These are phyloP conservation scores for Eurois occulta DNA, from an alignment of 2,888 invertebrate genomes.

Conservation along the genomic window DNA sequence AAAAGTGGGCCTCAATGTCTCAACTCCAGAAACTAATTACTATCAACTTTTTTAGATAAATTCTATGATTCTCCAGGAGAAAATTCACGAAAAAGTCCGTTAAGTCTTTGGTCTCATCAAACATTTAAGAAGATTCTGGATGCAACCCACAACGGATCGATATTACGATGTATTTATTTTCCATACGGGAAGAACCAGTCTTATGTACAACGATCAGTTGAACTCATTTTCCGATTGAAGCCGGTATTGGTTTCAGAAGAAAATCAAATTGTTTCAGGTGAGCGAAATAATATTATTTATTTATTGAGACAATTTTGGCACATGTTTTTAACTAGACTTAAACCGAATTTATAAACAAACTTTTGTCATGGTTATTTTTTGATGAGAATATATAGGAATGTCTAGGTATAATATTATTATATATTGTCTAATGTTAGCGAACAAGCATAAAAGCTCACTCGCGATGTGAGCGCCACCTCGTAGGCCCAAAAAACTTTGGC, in stretches of 20 bases:
- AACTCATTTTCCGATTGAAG: conserved; percentile 20
- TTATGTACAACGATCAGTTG: background rate
- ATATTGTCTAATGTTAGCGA: too few species aligned
- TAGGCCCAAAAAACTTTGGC: too few species aligned
- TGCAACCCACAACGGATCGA: background rate
- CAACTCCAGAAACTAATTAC: background rate
- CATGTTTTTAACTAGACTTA: too few species aligned
- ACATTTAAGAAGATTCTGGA: background rate
- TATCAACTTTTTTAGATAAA: background rate
- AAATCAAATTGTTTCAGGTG: background rate
- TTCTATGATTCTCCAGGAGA: accelerated
- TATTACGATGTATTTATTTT: conserved; percentile 20
- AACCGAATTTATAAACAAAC: too few species aligned
- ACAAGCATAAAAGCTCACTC: too few species aligned
- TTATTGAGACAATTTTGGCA: too few species aligned
- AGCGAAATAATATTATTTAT: background rate
- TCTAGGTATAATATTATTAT: too few species aligned
- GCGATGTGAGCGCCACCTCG: too few species aligned
- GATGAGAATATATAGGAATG: too few species aligned
- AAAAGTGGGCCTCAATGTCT: background rate
- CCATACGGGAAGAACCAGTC: accelerated
- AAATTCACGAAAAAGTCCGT: accelerated
- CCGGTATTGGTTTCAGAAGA: background rate
- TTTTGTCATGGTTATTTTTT: too few species aligned
- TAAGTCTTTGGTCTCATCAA: accelerated